These are phyloP conservation scores for Scelioninae gen. 1 DNA, from an alignment of 2,888 invertebrate genomes.

Conservation along the genomic window DNA sequence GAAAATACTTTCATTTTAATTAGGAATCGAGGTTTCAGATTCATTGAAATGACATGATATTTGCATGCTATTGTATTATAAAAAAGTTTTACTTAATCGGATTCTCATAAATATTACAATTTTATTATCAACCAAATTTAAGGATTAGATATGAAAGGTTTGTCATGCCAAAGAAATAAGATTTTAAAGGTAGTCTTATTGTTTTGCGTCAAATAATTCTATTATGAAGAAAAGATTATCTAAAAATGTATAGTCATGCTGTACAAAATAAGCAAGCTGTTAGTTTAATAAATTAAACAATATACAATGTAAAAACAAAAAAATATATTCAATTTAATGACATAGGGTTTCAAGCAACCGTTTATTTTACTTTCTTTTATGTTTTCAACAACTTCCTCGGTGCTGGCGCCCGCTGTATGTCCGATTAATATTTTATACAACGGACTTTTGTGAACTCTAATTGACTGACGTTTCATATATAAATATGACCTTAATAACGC, in stretches of 20 bases:
- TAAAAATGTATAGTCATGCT: slow-evolving; percentile 58
- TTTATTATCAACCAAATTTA: slow-evolving; percentile 1
- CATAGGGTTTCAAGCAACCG: neutral
- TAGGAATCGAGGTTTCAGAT: slow-evolving; percentile 17
- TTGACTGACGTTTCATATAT: no score
- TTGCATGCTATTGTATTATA: slow-evolving; percentile 34
- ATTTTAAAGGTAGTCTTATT: slow-evolving; percentile 8
- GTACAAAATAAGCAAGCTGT: slow-evolving; percentile 59
- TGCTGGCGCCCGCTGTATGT: no score
- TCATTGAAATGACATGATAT: slow-evolving; percentile 35
- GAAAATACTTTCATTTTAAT: slow-evolving; percentile 32
- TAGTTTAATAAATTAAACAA: slow-evolving; percentile 45
- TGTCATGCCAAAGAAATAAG: slow-evolving; percentile 61
- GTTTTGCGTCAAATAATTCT: slow-evolving; percentile 32
- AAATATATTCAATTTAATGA: slow-evolving; percentile 44
- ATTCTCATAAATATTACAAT: slow-evolving; percentile 16
- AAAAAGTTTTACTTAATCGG: slow-evolving; percentile 34
- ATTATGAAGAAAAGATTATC: slow-evolving; percentile 41
- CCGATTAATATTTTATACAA: no score
- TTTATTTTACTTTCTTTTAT: no score
- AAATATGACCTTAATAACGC: no score
- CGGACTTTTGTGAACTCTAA: no score
- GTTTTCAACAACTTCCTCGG: no score
- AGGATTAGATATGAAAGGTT: slow-evolving; percentile 19
- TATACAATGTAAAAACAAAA: slow-evolving; percentile 47